These are phyloP conservation scores for Sphaerophoria taeniata DNA, from an alignment of 2,888 invertebrate species.

Conservation along the genomic window DNA sequence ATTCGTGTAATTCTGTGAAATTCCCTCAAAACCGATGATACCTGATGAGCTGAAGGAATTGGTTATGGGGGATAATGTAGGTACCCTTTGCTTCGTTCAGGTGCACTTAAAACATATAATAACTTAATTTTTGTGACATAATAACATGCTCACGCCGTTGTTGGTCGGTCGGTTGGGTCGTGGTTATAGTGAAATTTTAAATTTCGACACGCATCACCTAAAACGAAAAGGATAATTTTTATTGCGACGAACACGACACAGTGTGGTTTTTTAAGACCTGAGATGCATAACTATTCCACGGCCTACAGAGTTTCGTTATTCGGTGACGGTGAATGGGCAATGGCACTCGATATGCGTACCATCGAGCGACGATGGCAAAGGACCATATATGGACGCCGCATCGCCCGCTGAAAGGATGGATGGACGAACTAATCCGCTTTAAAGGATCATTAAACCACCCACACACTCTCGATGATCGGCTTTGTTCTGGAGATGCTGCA, in stretches of 20 bases:
- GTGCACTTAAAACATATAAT: conserved; percentile 71
- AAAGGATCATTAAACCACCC: conserved; percentile 70
- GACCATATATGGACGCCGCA: conserved; percentile 67
- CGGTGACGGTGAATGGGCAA: neutral
- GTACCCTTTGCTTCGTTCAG: conserved; percentile 30
- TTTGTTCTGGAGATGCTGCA: neutral
- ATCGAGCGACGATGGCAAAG: neutral
- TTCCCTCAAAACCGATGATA: conserved; percentile 48
- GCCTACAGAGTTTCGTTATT: conserved; percentile 59
- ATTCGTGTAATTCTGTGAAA: conserved; percentile 1
- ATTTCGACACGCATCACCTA: conserved; percentile 48
- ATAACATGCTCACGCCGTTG: conserved; percentile 53
- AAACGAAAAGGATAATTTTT: conserved; percentile 3
- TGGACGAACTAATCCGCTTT: conserved; percentile 72
- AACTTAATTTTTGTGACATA: conserved; percentile 73
- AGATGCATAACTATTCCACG: conserved; percentile 13
- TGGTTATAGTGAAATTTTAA: neutral
- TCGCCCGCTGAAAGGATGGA: conserved; percentile 42
- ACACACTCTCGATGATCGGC: conserved; percentile 18
- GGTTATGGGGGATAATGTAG: conserved; percentile 45
- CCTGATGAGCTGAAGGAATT: neutral
- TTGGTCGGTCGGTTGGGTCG: too few species aligned
- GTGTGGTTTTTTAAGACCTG: neutral
- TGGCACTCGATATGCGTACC: neutral
- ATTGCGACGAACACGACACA: conserved; percentile 26